Conservation (phyloP, 1,140 invertebrate species). For the Chymomyza costata region DNA sequence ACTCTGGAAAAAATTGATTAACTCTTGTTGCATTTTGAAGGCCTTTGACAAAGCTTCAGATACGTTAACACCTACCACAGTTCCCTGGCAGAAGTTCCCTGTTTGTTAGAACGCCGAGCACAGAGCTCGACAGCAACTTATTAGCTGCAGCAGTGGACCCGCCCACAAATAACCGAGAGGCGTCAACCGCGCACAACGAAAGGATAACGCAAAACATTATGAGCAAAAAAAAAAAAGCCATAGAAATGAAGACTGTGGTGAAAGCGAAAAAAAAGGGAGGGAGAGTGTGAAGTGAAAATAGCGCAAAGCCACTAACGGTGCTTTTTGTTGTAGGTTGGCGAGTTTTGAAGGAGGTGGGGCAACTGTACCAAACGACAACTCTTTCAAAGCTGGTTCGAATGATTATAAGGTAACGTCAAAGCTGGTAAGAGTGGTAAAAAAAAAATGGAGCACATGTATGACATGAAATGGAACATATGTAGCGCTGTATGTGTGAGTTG, state of each 20-base stretch:
- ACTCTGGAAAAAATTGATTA: constrained; percentile 58
- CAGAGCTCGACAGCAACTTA: constrained; percentile 42
- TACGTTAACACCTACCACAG: constrained; percentile 3
- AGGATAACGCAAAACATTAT: constrained; percentile 25
- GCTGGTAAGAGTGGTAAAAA: constrained; percentile 17
- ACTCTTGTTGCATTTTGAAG: constrained; percentile 24
- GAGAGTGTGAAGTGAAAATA: not conserved
- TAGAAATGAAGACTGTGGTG: constrained; percentile 13
- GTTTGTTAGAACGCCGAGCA: constrained; percentile 27
- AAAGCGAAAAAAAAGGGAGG: constrained; percentile 10
- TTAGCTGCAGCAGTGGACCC: constrained; percentile 27
- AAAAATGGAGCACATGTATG: constrained; percentile 34
- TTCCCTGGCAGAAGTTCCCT: constrained; percentile 7
- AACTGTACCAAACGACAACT: constrained; percentile 1
- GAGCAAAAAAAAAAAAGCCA: constrained; percentile 13
- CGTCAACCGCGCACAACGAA: not conserved
- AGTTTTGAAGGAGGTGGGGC: constrained; percentile 33
- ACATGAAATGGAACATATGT: constrained; percentile 11
- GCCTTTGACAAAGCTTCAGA: constrained; percentile 6
- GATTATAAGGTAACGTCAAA: constrained; percentile 56
- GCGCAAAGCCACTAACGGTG: constrained; percentile 53
- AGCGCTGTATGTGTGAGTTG: constrained; percentile 3
- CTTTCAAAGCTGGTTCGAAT: constrained; percentile 25
- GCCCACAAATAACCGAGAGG: constrained; percentile 33
- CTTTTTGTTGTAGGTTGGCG: constrained; percentile 38